phyloP scores from a whole-genome alignment of 2,888 invertebrate genomes.

The Globia sparganii region DNA sequence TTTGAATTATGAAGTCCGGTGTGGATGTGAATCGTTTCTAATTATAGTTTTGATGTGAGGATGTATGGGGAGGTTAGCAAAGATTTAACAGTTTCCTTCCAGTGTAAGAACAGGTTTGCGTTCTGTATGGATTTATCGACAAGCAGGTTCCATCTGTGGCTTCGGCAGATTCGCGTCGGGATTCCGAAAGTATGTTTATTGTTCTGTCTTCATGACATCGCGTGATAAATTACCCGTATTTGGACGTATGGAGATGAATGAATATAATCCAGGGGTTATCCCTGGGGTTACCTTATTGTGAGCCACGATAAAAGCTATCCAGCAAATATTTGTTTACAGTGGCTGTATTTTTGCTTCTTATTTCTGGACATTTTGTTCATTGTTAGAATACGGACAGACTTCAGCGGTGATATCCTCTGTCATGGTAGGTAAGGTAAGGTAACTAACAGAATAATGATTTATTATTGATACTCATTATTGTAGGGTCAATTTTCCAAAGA shows the following conservation, averaged over 20 bases:
- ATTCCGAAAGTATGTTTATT: conserved; percentile 63
- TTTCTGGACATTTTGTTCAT: not conserved
- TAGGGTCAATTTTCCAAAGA: too few species aligned
- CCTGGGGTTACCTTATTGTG: conserved; percentile 52
- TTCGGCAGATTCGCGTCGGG: conserved; percentile 47
- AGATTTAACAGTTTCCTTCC: conserved; percentile 61
- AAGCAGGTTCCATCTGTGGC: conserved; percentile 52
- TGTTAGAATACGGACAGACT: not conserved
- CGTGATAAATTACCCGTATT: conserved; percentile 64
- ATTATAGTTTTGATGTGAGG: conserved; percentile 75
- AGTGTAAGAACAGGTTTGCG: conserved; percentile 59
- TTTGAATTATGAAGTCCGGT: conserved; percentile 78
- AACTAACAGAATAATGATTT: not conserved
- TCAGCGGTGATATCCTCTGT: not conserved
- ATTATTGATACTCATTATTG: not conserved
- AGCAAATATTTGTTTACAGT: conserved; percentile 38
- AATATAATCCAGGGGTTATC: conserved; percentile 57
- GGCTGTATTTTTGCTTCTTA: conserved; percentile 10
- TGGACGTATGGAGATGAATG: conserved; percentile 65
- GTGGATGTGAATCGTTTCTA: conserved; percentile 76
- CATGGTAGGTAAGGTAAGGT: not conserved
- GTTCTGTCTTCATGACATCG: conserved; percentile 57
- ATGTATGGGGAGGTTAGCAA: conserved; percentile 60
- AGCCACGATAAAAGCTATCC: conserved; percentile 50
- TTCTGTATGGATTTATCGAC: conserved; percentile 60